Evolutionary conservation across 1,140 invertebrate genomes (phyloP).

Genomic region (Drosophila miranda): DNA sequence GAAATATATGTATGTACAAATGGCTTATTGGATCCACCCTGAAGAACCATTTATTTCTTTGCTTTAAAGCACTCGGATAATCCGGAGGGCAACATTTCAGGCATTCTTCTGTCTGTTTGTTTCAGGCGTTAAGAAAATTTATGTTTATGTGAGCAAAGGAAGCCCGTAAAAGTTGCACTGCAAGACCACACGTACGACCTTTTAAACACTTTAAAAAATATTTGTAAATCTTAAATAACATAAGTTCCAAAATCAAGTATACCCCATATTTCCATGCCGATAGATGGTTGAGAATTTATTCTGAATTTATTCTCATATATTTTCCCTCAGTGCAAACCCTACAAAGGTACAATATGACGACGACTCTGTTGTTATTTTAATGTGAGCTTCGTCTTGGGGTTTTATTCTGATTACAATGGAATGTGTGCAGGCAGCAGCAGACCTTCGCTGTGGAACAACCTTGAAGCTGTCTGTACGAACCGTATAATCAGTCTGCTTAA

Average conservation of each 20-base stretch:
- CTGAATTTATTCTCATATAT: background rate
- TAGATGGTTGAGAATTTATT: no score
- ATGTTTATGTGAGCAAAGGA: conserved; percentile 20
- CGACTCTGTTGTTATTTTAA: conserved; percentile 43
- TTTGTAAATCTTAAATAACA: no score
- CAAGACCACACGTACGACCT: conserved; percentile 10
- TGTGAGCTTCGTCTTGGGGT: conserved; percentile 50
- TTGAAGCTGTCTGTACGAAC: conserved; percentile 22
- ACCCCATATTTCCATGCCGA: no score
- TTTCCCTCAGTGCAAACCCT: background rate
- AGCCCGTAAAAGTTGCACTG: conserved; percentile 13
- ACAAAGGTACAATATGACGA: background rate
- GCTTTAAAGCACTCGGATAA: no score
- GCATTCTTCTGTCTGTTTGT: background rate
- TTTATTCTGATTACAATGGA: conserved; percentile 54
- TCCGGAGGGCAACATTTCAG: background rate
- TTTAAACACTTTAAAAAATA: no score
- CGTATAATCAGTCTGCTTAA: conserved; percentile 21
- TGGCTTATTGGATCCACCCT: background rate
- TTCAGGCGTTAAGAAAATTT: conserved; percentile 18
- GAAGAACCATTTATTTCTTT: conserved; percentile 1
- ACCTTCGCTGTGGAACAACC: conserved; percentile 31
- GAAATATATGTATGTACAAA: no score
- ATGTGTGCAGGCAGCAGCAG: conserved; percentile 4
- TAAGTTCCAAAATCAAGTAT: no score